Conservation (phyloP, 92 coral and sea anemone species). For the Zoanthus gigantus region DNA sequence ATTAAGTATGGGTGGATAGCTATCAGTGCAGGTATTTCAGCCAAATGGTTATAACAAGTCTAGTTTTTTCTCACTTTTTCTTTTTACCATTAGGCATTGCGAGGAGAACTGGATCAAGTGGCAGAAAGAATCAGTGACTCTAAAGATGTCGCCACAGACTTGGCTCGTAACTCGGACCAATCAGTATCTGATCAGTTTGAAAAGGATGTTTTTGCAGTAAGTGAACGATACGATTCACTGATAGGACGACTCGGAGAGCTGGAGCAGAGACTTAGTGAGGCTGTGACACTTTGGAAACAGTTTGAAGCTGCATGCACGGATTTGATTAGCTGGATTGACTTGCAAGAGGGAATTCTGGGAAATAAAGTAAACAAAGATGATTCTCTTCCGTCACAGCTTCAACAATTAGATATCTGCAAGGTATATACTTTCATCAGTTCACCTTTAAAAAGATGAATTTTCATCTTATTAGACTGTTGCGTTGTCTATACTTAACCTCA, state of each 20-base stretch:
- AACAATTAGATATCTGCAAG: slow-evolving; percentile 86
- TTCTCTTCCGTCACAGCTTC: slow-evolving; percentile 76
- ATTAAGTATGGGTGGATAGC: too few relatives aligned
- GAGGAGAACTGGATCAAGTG: slow-evolving; percentile 69
- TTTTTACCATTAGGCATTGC: slow-evolving; percentile 54
- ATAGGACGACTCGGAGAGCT: slow-evolving; percentile 65
- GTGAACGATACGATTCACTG: slow-evolving; percentile 72
- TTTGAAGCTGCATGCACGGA: slow-evolving; percentile 89
- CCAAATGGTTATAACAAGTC: too few relatives aligned
- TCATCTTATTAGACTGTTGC: too few relatives aligned
- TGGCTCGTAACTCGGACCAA: slow-evolving; percentile 83
- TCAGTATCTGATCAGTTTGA: slow-evolving; percentile 78
- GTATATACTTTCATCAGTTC: slow-evolving; percentile 38
- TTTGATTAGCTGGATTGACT: slow-evolving; percentile 82
- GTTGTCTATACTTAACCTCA: too few relatives aligned
- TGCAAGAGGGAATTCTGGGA: slow-evolving; percentile 73
- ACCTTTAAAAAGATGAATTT: too few relatives aligned
- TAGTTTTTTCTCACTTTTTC: neutral
- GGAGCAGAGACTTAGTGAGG: slow-evolving; percentile 70
- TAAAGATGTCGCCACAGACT: slow-evolving; percentile 81
- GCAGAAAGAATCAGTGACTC: slow-evolving; percentile 78
- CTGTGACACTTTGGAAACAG: slow-evolving; percentile 72
- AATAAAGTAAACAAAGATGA: slow-evolving; percentile 68
- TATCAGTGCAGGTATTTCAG: too few relatives aligned
- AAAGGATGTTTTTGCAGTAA: slow-evolving; percentile 66